Base-by-base conservation (phyloP, 1,140 invertebrate species). In the Zaprionus inermis region DNA sequence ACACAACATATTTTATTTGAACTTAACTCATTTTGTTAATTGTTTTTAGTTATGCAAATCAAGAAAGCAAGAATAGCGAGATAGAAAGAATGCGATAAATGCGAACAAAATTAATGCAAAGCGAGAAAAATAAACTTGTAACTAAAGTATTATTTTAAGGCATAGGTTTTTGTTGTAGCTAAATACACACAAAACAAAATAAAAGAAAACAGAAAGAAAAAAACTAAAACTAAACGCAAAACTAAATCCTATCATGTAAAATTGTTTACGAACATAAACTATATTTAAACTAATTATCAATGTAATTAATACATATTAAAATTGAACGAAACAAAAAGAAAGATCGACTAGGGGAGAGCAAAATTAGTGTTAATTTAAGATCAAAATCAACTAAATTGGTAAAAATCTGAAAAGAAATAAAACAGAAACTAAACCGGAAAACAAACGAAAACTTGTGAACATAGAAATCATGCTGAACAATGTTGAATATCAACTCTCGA, bases 91-190 rank as follows among this genome's bases (percentile, higher is more conserved):
- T 57, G 22, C 57, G 34, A 73, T 16, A 55, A 63, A 61, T 41
- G 56, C 74, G 85, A 82, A 90, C 76, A 90, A 90, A 90, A 80
- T 90, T 86, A 58, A 66, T 80, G 81, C 76, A 75, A 79, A 86
- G 76, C 68, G 73, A 81, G 69, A 58, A 69, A 74, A 81, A 67
- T 49, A 76, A 83, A 77, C 18, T 74, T 90, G 86, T 90, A 90
- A 90, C 86, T 90, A 86, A 90, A 90, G 86, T 90, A 90, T 90
- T 90, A 90, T 90, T 90, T 76, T 86, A 90, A 90, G 81, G 79
- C 83, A 88, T 86, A 88, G 83, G 82, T 89, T 88, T 88, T 89
- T 72, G 84, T 88, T 88, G 77, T 88, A 88, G 84, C 84, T 77
- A 88, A 73, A 80, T 78, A 75, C 65, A 73, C 67, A 74, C 28